Conservation (phyloP, 37 sponge, comb jelly and placozoan species). For the Chondrilla cf. caribensis region DNA sequence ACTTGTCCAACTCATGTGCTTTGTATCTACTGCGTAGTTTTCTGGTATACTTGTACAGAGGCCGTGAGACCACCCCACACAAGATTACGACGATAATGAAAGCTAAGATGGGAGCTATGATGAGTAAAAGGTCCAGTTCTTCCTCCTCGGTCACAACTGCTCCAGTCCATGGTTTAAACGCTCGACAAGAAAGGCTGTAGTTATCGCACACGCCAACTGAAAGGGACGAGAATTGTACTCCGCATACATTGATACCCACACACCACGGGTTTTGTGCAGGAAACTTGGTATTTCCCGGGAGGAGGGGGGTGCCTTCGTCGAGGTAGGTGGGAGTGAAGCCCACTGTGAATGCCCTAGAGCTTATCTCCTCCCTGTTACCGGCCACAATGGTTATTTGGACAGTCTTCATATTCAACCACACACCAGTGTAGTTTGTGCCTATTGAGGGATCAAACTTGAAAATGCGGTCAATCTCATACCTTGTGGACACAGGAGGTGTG, state of each 20-base stretch:
- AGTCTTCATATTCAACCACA: constrained; percentile 45
- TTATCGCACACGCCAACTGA: constrained; percentile 72
- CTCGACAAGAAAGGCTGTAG: constrained; percentile 68
- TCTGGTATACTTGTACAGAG: no score
- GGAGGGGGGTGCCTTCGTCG: constrained; percentile 1
- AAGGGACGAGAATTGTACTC: neutral
- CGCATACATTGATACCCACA: constrained; percentile 83
- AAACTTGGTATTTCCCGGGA: constrained; percentile 1
- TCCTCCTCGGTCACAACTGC: no score
- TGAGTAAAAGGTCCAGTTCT: no score
- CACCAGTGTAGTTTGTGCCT: constrained; percentile 62
- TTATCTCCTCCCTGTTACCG: neutral
- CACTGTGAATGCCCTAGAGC: constrained; percentile 35
- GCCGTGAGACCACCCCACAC: no score
- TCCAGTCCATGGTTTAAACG: constrained; percentile 35
- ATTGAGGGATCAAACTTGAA: constrained; percentile 64
- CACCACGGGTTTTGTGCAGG: constrained; percentile 65
- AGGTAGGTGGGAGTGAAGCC: constrained; percentile 64
- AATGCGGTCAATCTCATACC: constrained; percentile 60
- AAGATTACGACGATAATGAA: no score
- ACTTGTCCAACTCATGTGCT: no score
- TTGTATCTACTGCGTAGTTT: no score
- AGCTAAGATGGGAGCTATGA: no score
- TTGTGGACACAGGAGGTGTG: constrained; percentile 56
- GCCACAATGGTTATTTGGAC: constrained; percentile 62